Base-by-base conservation (phyloP, 92 coral and sea anemone genomes). In the Bergia sp. region DNA sequence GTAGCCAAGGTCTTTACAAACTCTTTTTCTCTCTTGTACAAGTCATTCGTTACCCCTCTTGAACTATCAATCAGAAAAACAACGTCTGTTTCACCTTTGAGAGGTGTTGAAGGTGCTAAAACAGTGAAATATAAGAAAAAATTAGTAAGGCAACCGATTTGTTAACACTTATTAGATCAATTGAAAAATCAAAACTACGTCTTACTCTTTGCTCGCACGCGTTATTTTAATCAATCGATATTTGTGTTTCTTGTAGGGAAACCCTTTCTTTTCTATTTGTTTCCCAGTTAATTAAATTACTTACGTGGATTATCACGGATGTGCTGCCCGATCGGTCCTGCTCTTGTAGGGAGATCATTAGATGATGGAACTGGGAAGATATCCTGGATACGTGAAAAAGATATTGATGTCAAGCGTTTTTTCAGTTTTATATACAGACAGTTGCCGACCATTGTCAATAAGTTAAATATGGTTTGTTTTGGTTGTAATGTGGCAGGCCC, bases 21-120 rank as follows among this genome's bases (percentile, higher is more conserved):
- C 37, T 87, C 66, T 80, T 92, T 94, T 40, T 93, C 94, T 66
- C 67, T 83, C 7, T 58, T 81, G 79, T 86, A 91, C 58, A 85
- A 49, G 37, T 55, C 76, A 2, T 75, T 43, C 23, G 92, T 80
- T 49, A 93, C 83, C 21, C 91, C 81, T 21, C 55, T 58, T 18
- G 97, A 92, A 47, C 92, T 86, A 74, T 94, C 97, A 37, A 94
- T 57, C 73, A 94, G 75, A 82, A 94, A 88, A 12, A 93, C 92
- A 45, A 94, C 86, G 72, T 94, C 97, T 13, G 95, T 95, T 11
- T 80, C 84, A 16, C 93, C 64, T 76, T 77, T 80, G 37, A 91
- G 89, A 41, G 94, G 94, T 58, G 91, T 85, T 5, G 92, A 91
- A 12, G 92, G 88, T 21, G 85, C 95, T 94, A 77, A 45, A 61